A percentile compares a stretch with the other conserved stretches of the same genome.
Conservation (phyloP, 2,113 vertebrate genomes). For the Ibidorhyncha struthersii region DNA sequence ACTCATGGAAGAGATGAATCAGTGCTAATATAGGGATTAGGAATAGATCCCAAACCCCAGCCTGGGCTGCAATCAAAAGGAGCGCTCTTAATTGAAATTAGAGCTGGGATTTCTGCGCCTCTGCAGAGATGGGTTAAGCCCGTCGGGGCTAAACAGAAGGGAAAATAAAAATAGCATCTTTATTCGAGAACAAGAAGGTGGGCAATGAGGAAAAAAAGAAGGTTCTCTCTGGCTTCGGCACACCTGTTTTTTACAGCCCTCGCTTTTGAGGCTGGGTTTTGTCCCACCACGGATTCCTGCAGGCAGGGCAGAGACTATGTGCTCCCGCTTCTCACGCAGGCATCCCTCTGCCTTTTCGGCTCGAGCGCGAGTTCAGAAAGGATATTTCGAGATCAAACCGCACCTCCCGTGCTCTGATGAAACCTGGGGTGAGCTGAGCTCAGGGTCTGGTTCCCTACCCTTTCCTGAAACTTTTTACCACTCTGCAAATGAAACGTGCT, state of each 20-base stretch:
- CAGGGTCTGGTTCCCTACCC: neutral
- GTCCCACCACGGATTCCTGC: neutral
- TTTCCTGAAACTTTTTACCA: neutral
- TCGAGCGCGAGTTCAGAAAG: neutral
- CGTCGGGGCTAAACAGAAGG: conserved; percentile 44
- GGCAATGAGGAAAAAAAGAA: neutral
- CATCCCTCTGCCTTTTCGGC: neutral
- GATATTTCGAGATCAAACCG: conserved; percentile 22
- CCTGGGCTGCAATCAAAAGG: conserved; percentile 21
- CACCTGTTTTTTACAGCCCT: neutral
- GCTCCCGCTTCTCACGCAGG: neutral
- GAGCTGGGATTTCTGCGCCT: conserved; percentile 70
- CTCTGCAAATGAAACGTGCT: neutral
- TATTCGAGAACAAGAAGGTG: conserved; percentile 39
- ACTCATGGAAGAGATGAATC: conserved; percentile 71
- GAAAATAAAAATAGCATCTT: conserved; percentile 68
- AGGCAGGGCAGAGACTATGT: neutral
- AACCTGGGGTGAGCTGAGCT: neutral
- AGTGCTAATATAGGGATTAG: conserved; percentile 72
- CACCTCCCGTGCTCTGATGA: neutral
- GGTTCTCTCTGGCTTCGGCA: neutral
- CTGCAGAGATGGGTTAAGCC: conserved; percentile 66
- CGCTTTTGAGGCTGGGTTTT: neutral
- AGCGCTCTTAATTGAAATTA: conserved; percentile 73
- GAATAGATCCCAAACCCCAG: conserved; percentile 64